Evolutionary conservation across 2,888 invertebrate species (phyloP), one percentile per base, ranked within the genome.

Genomic region (Phyto melanocephala): DNA sequence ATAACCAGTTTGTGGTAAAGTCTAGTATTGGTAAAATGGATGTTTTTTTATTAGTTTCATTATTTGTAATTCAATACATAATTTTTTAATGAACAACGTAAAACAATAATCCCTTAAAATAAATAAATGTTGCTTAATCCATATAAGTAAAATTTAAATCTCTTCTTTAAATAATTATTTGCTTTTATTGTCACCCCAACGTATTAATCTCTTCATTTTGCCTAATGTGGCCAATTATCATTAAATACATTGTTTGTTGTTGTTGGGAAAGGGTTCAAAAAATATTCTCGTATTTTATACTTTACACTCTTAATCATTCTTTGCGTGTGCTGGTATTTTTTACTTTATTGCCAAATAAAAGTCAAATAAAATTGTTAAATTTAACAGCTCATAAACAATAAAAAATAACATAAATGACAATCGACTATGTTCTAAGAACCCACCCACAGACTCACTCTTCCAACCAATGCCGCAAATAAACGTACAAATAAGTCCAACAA

Each of bases 351-450:
- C 52, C 10, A 15, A 54, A 74, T 63, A 74, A 74, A 74, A 74
- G 54, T 74, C 63, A 52, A 54, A 74, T 33, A 74, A 74, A 74
- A 72, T 54, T 33, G 33, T 15, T 7, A 63, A 74, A 74, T 42
- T 42, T 54, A 74, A 52, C 74, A 74, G 63, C 33, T 74, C 52
- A 74, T 74, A 74, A 72, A 72, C 65, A 47, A 50, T 65, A 65
- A 47, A 35, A 47, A 28, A 28, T 28, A 28, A 47, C 33, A 65
- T 47, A 47, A 65, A 47, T 63, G 47, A 50, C 65, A 65, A 35
- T 65, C 17, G 45, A 63, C 13, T 54, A 28, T 24, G 24, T 24
- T 11, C 42, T 15, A 22, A 35, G 0, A 22, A 42, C 2, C 60
- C 20, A 24, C 33, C 54, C 15, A 58, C 6, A 37, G 11, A 22